Conservation (phyloP, 2,888 invertebrate species). For the Apotomis capreana region DNA sequence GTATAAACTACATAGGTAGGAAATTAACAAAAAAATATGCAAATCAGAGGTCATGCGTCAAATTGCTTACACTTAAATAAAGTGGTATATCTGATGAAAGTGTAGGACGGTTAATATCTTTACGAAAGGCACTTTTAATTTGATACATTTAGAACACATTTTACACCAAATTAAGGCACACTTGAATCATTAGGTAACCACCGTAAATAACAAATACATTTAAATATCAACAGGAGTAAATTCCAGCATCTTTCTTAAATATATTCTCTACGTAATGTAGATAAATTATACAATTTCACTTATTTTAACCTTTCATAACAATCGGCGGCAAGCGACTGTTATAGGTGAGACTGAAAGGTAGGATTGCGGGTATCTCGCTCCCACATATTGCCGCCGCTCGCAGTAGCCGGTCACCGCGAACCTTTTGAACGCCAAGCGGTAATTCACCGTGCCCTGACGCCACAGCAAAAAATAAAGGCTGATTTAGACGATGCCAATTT, state of each 20-base stretch:
- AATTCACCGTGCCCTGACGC: no score
- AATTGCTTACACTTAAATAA: constrained; percentile 17
- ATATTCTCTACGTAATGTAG: not conserved
- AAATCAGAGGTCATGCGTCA: constrained; percentile 6
- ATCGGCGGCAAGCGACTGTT: no score
- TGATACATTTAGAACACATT: constrained; percentile 20
- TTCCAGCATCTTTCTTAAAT: not conserved
- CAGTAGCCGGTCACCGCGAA: no score
- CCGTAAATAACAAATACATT: constrained; percentile 27
- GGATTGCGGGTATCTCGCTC: no score
- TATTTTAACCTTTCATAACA: not conserved
- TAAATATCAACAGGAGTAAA: constrained; percentile 14
- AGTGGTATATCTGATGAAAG: constrained; percentile 9
- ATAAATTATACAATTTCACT: not conserved
- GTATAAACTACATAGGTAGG: constrained; percentile 1
- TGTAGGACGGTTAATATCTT: constrained; percentile 34
- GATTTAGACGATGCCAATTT: no score
- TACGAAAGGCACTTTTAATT: constrained; percentile 31
- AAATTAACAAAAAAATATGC: not conserved
- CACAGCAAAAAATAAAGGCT: no score
- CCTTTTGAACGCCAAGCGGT: no score
- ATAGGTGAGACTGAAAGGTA: no score
- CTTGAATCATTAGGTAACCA: constrained; percentile 31
- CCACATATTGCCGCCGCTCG: no score
- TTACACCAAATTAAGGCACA: constrained; percentile 36